These are phyloP conservation scores for Bathynomus jamesi DNA, from an alignment of 1,140 invertebrate genomes.

Conservation along the genomic window DNA sequence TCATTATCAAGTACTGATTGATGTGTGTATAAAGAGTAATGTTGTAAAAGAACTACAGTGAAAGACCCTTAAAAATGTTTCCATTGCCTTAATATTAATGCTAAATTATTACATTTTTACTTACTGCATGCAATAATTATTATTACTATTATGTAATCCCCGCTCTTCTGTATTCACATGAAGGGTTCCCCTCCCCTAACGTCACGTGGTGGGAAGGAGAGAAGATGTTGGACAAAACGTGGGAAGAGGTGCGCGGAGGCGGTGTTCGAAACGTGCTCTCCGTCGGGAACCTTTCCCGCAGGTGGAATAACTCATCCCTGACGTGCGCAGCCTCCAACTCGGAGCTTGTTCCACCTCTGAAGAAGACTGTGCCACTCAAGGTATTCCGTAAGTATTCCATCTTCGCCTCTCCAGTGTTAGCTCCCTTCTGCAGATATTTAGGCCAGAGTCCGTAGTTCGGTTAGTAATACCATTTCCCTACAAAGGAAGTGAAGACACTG, in stretches of 20 bases:
- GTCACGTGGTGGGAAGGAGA: neutral
- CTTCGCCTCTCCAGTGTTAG: no score
- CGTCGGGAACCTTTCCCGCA: slow-evolving; percentile 32
- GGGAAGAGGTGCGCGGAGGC: slow-evolving; percentile 29
- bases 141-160: neutral
- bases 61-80: no score
- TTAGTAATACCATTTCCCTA: no score
- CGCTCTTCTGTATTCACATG: neutral
- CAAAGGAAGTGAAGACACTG: no score
- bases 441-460: no score
- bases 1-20: no score
- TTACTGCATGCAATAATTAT: neutral
- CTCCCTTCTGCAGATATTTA: no score
- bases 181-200: neutral
- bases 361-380: slow-evolving; percentile 35
- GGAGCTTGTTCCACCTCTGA: slow-evolving; percentile 37
- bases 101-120: neutral
- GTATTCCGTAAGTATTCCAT: slow-evolving; percentile 40
- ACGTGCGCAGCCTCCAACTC: slow-evolving; percentile 40
- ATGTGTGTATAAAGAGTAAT: no score
- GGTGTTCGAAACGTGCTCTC: slow-evolving; percentile 38
- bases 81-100: no score
- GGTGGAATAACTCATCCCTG: slow-evolving; percentile 35
- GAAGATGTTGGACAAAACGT: slow-evolving; percentile 33
- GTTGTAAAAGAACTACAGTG: no score